Percentiles rank a stretch among this genome's conserved stretches.
Conservation (phyloP, 2,797 vertebrate genomes). For the Acropternis orthonyx region DNA sequence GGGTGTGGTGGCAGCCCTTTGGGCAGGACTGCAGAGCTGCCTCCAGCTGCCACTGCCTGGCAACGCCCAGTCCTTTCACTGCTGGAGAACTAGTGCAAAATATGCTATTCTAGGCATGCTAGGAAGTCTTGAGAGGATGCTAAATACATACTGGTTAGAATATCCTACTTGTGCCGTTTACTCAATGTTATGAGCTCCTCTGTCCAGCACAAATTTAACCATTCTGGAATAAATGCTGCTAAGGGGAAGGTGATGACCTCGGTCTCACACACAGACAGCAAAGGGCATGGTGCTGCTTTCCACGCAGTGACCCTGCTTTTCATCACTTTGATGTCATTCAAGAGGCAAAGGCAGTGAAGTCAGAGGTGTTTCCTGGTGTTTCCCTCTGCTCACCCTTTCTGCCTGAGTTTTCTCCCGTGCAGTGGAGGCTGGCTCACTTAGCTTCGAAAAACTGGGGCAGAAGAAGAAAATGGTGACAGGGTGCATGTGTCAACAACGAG, state of each 20-base stretch:
- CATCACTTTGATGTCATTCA: background rate
- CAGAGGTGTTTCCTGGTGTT: background rate
- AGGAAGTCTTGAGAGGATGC: background rate
- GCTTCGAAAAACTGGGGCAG: background rate
- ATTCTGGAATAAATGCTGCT: background rate
- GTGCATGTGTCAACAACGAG: rapidly evolving
- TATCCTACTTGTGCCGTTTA: background rate
- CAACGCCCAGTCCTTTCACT: background rate
- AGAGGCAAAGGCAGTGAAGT: background rate
- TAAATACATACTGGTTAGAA: background rate
- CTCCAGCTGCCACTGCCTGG: background rate
- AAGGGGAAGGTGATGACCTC: background rate
- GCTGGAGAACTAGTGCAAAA: background rate
- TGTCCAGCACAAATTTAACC: background rate
- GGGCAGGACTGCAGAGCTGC: background rate
- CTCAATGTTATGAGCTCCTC: background rate
- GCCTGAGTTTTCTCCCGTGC: background rate
- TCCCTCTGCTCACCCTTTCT: background rate
- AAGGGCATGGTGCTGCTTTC: background rate
- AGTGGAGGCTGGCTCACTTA: background rate
- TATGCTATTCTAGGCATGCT: background rate
- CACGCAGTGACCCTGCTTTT: background rate
- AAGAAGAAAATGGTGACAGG: constrained; percentile 14
- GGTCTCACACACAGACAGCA: background rate
- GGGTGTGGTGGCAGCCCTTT: background rate